Evolutionary conservation across 2,113 vertebrate genomes (phyloP).

Genomic region (Pterocles burchelli): DNA sequence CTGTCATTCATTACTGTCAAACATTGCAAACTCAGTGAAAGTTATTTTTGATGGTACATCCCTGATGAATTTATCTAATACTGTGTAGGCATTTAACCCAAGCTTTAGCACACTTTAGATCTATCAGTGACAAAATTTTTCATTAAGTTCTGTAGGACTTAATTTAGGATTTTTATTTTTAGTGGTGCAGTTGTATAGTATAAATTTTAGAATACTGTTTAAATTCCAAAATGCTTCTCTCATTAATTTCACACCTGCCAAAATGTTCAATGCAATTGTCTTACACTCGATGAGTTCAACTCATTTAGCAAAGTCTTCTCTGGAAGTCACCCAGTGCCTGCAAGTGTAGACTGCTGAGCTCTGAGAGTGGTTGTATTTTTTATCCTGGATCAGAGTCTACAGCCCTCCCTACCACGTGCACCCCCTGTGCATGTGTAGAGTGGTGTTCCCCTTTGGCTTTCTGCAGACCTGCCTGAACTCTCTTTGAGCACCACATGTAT

Average conservation of each 20-base stretch:
- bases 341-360: not conserved
- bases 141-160: not conserved
- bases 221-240: not conserved
- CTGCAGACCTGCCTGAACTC: not conserved
- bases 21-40: not conserved
- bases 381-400: not conserved
- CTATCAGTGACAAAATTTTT: not conserved
- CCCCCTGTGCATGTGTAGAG: accelerated
- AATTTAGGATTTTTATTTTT: not conserved
- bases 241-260: not conserved
- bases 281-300: not conserved
- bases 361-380: not conserved
- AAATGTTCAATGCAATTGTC: not conserved
- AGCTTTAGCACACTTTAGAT: not conserved
- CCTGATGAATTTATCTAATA: not conserved
- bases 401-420: not conserved
- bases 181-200: not conserved
- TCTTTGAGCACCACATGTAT: not conserved
- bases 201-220: not conserved
- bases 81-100: not conserved
- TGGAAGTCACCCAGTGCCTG: not conserved
- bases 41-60: not conserved
- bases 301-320: not conserved
- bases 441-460: not conserved
- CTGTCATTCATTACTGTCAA: not conserved